These are phyloP conservation scores for Brachynemurus nebulosus DNA, from an alignment of 2,888 invertebrate species.

Conservation along the genomic window DNA sequence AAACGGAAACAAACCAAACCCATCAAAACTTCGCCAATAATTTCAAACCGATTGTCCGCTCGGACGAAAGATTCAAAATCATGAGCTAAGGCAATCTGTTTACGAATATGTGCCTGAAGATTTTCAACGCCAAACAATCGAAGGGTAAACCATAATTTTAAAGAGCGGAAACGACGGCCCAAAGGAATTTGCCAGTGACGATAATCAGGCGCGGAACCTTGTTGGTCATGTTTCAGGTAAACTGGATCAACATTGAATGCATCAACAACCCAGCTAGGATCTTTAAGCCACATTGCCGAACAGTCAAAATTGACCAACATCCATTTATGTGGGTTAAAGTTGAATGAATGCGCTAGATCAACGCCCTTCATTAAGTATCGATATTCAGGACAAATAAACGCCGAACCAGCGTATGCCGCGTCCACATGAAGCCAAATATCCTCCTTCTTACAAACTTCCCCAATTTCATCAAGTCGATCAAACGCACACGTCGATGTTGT, in stretches of 20 bases:
- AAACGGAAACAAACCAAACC: conserved; percentile 93
- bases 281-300: conserved; percentile 93
- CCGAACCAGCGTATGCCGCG: conserved; percentile 92
- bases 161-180: conserved; percentile 79
- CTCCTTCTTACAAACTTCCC: conserved; percentile 67
- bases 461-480: conserved; percentile 78
- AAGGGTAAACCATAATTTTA: conserved; percentile 93
- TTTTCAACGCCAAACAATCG: conserved; percentile 80
- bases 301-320: conserved; percentile 98
- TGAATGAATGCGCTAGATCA: conserved; percentile 88
- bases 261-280: conserved; percentile 78
- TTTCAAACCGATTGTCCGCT: conserved; percentile 72
- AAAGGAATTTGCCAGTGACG: conserved; percentile 96
- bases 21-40: conserved; percentile 78
- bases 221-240: conserved; percentile 88
- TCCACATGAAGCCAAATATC: conserved; percentile 88
- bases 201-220: conserved; percentile 83
- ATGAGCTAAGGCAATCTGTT: conserved; percentile 73
- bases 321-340: conserved; percentile 99
- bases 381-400: conserved; percentile 95
- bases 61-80: conserved; percentile 70
- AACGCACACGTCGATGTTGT: conserved; percentile 95
- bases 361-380: conserved; percentile 78
- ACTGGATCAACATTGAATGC: conserved; percentile 96
- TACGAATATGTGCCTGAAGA: conserved; percentile 72